Conservation (phyloP, 2,888 invertebrate species). For the Stictocephala bisonia region DNA sequence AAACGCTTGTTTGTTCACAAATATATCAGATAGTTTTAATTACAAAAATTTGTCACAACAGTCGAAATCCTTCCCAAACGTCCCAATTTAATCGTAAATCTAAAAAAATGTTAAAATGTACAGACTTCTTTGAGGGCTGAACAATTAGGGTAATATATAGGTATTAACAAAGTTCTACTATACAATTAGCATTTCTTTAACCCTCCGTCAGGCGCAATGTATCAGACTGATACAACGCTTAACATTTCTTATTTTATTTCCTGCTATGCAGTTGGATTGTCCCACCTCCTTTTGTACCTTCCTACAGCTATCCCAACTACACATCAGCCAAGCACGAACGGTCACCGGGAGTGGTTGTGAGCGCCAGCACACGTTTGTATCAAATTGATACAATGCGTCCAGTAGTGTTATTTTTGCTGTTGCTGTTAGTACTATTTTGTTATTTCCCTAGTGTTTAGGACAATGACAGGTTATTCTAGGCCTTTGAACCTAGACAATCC, state of each 20-base stretch:
- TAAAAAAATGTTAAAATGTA: no score
- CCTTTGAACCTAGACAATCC: background rate
- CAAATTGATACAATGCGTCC: constrained; percentile 11
- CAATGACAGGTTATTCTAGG: background rate
- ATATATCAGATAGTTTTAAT: no score
- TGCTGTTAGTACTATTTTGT: background rate
- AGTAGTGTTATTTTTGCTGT: background rate
- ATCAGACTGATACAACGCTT: background rate
- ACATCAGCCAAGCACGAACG: background rate
- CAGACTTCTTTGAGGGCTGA: no score
- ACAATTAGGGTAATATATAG: no score
- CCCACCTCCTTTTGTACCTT: no score
- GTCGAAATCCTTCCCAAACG: no score
- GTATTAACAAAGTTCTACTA: no score
- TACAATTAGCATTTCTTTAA: no score
- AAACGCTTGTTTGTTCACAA: no score
- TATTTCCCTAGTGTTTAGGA: background rate
- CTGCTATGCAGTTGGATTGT: background rate
- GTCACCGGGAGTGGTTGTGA: background rate
- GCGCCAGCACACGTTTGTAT: background rate
- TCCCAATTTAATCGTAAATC: no score
- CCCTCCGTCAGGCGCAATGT: background rate
- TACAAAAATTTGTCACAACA: no score
- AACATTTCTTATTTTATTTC: background rate
- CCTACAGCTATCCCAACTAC: background rate